Base-by-base conservation (phyloP, 2,888 invertebrate species). In the Erannis defoliaria region DNA sequence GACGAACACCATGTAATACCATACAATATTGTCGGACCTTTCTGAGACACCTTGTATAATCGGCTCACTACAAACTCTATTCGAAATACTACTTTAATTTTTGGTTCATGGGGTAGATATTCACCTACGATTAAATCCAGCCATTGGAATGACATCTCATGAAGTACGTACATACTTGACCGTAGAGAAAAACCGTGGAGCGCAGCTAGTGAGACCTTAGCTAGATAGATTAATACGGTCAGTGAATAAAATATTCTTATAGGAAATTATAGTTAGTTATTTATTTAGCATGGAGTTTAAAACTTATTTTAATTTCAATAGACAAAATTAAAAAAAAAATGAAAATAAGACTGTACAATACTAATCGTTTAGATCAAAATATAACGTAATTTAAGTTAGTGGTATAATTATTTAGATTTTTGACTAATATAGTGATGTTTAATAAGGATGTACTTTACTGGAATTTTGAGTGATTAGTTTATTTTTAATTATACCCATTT, bases 321-420 rank as follows among this genome's bases (percentile, higher is more conserved):
- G 65, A 56, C 42, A 62, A 54, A 66, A 64, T 67, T 64, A 59
- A 59, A 60, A 62, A 54, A 61, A 67, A 68, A 74, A 82, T 79
- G 80, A 81, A 85, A 80, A 84, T 84, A 85, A 88, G 89, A 89
- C 89, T 89, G 88, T 88, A 84, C 80, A 71, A 78, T 81, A 82
- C 69, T 58, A 66, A 68, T 55, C 62, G 56, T 65, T 49, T 65
- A 68, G 67, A 62, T 56, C 54, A 62, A 38, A 67, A 64, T 49
- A 46, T 55, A 49, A 51, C 12, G 19, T 65, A 61, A 53, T 29
- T 18, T 26, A 26, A 31, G 26, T 40, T 48, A 56, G 16, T 35
- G 9, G 38, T 29, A 43, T 49, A 50, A 42, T 43, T 45, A 58
- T 58, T 51, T 31, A 46, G 10, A 19, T 51, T 35, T 58, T 54